A percentile compares a stretch with the other conserved stretches of the same genome.
Evolutionary conservation across 1,140 invertebrate genomes (phyloP).

Genomic region (Steinernema feltiae): DNA sequence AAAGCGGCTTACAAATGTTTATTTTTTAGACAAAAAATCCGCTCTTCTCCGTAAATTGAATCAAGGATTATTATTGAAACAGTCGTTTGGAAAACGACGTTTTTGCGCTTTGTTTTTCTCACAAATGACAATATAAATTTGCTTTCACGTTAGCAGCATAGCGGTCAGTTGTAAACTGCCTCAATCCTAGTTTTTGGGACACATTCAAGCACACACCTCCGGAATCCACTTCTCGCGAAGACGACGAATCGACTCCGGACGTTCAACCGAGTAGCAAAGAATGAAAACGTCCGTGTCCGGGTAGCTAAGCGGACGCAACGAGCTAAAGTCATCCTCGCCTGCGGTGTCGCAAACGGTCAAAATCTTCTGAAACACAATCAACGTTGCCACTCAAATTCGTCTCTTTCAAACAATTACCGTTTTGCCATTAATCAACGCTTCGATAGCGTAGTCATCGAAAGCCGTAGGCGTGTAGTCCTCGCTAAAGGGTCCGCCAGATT

Average conservation of each 20-base stretch:
- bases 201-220: constrained; percentile 37
- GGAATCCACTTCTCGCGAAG: constrained; percentile 79
- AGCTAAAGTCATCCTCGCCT: constrained; percentile 65
- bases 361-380: constrained; percentile 62
- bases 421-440: constrained; percentile 38
- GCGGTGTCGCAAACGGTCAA: constrained; percentile 91
- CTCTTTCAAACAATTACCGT: constrained; percentile 27
- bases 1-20: neutral
- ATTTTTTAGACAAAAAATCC: no score
- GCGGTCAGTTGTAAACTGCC: no score
- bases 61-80: no score
- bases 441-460: constrained; percentile 37
- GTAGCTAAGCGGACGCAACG: constrained; percentile 87
- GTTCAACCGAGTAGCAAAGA: constrained; percentile 94
- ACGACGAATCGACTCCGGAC: constrained; percentile 95
- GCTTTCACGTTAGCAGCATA: no score
- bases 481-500: constrained; percentile 25
- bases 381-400: neutral
- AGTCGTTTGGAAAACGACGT: no score
- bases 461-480: constrained; percentile 36
- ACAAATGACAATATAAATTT: no score
- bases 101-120: no score
- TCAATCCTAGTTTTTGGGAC: no score
- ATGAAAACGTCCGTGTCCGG: constrained; percentile 97
- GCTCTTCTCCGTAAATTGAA: no score